phyloP scores from a whole-genome alignment of 1,140 invertebrate genomes.

The Leucophenga varia region DNA sequence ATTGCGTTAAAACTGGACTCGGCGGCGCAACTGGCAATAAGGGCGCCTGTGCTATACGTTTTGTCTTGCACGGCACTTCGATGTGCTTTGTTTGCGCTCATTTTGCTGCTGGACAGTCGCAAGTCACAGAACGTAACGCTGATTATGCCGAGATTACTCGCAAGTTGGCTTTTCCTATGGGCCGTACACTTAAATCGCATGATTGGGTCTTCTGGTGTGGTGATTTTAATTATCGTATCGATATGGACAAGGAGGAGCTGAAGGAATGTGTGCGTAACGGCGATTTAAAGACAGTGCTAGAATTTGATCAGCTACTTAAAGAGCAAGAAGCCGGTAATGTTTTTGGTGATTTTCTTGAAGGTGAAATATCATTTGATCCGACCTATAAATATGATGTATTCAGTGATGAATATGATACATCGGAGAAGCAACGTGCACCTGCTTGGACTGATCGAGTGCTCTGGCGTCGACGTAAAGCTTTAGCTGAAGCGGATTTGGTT shows the following conservation, averaged over 20 bases:
- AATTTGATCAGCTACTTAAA: slow-evolving; percentile 86
- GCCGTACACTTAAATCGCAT: slow-evolving; percentile 87
- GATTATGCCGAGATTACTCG: slow-evolving; percentile 95
- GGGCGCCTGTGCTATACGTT: slow-evolving; percentile 93
- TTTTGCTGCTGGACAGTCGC: slow-evolving; percentile 97
- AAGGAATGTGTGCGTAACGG: slow-evolving; percentile 79
- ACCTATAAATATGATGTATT: slow-evolving; percentile 99
- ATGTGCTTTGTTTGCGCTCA: slow-evolving; percentile 98
- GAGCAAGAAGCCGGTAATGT: slow-evolving; percentile 81
- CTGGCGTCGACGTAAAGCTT: slow-evolving; percentile 78
- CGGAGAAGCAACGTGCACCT: slow-evolving; percentile 94
- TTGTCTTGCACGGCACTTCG: slow-evolving; percentile 89
- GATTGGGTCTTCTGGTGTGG: slow-evolving; percentile 99
- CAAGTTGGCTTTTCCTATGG: slow-evolving; percentile 93
- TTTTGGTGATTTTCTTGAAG: slow-evolving; percentile 95
- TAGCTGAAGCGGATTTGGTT: slow-evolving; percentile 65
- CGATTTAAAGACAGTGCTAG: slow-evolving; percentile 77
- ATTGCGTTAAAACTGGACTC: slow-evolving; percentile 96
- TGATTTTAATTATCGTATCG: slow-evolving; percentile 98
- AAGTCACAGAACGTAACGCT: slow-evolving; percentile 86
- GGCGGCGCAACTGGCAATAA: slow-evolving; percentile 96
- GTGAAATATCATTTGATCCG: slow-evolving; percentile 87
- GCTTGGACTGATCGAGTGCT: slow-evolving; percentile 98
- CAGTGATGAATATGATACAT: slow-evolving; percentile 98
- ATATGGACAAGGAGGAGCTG: slow-evolving; percentile 93